phyloP scores from a whole-genome alignment of 1,140 invertebrate genomes.

The Elymnias hypermnestra region DNA sequence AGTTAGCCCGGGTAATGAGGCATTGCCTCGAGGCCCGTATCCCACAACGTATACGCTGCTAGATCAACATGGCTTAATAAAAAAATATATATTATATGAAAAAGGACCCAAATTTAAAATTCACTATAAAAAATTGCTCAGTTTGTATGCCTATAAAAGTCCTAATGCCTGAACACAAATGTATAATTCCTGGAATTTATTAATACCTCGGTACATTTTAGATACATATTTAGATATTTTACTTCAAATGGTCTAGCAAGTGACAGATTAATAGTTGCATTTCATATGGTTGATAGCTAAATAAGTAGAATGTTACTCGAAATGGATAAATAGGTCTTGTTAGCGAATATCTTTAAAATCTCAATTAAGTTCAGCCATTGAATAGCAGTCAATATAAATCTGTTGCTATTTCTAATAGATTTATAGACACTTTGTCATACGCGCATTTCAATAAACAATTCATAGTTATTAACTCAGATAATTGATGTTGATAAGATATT shows the following conservation, averaged over 20 bases:
- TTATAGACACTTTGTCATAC: slow-evolving; percentile 14
- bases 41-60: too few species aligned
- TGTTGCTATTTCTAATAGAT: slow-evolving; percentile 5
- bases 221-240: too few species aligned
- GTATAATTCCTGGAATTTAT: too few species aligned
- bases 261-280: slow-evolving; percentile 10
- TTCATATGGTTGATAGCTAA: background rate
- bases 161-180: too few species aligned
- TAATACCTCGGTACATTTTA: too few species aligned
- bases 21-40: too few species aligned
- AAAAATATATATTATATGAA: too few species aligned
- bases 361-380: slow-evolving; percentile 11
- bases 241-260: background rate
- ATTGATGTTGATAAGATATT: slow-evolving; percentile 4
- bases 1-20: too few species aligned
- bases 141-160: too few species aligned
- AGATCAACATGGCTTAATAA: too few species aligned
- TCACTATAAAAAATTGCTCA: too few species aligned
- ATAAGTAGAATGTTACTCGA: background rate
- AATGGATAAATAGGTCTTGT: slow-evolving; percentile 10
- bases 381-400: slow-evolving; percentile 2
- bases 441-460: slow-evolving; percentile 15
- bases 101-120: too few species aligned
- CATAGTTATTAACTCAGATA: slow-evolving; percentile 1
- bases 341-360: slow-evolving; percentile 14